phyloP scores from a whole-genome alignment of 2,888 invertebrate species.

The Prosopocoilus inquinatus region DNA sequence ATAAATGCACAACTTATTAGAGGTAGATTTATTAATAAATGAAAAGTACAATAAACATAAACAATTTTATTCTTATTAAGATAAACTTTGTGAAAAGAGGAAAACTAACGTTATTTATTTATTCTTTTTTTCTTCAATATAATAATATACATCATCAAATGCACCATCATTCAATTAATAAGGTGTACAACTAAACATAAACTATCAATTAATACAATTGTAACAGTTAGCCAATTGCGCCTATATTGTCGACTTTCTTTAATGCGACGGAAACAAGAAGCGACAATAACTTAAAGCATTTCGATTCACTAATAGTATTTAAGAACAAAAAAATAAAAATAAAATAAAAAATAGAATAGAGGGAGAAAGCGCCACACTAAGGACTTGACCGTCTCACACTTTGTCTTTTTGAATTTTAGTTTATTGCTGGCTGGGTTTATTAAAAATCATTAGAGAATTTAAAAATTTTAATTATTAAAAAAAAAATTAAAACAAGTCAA shows the following conservation, averaged over 20 bases:
- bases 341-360: slow-evolving; percentile 17
- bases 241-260: slow-evolving; percentile 12
- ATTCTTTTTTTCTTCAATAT: no score
- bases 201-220: slow-evolving; percentile 9
- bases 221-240: slow-evolving; percentile 16
- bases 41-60: slow-evolving; percentile 50
- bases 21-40: slow-evolving; percentile 55
- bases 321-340: slow-evolving; percentile 16
- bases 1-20: slow-evolving; percentile 37
- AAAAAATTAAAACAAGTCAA: no score
- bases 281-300: slow-evolving; percentile 28
- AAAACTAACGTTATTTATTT: slow-evolving; percentile 13
- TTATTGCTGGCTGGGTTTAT: no score
- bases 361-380: no score
- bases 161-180: slow-evolving; percentile 20
- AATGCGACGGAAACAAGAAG: slow-evolving; percentile 14
- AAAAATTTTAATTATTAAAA: no score
- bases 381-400: no score
- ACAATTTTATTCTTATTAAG: slow-evolving; percentile 44
- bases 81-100: slow-evolving; percentile 40
- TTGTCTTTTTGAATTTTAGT: no score
- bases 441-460: no score
- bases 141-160: slow-evolving; percentile 22
- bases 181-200: slow-evolving; percentile 1
- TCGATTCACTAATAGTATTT: slow-evolving; percentile 25